Conservation (phyloP, 53 echinoderm and acorn worm species). For the Echinarachnius parma region DNA sequence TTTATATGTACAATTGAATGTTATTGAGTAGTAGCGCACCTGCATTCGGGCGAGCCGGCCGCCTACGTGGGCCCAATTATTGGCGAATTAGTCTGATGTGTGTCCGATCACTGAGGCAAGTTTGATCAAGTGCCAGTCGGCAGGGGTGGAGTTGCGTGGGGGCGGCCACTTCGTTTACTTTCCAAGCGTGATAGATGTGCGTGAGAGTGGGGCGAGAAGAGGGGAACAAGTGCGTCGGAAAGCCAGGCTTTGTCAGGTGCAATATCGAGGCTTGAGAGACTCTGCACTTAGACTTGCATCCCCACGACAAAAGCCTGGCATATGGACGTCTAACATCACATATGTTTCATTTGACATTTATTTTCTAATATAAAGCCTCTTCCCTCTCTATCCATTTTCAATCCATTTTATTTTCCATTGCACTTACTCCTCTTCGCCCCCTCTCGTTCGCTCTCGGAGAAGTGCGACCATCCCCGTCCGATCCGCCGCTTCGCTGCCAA, state of each 20-base stretch:
- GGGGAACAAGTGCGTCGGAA: constrained; percentile 58
- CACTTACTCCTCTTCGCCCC: background rate
- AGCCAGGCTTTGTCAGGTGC: constrained; percentile 65
- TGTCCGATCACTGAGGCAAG: constrained; percentile 92
- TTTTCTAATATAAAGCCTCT: constrained; percentile 37
- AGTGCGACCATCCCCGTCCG: constrained; percentile 13
- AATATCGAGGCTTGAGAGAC: constrained; percentile 55
- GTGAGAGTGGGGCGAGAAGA: constrained; percentile 68
- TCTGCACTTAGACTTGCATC: constrained; percentile 58
- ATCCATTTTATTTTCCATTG: too few species aligned
- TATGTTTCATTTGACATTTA: constrained; percentile 88
- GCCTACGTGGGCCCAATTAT: constrained; percentile 95
- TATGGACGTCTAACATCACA: constrained; percentile 84
- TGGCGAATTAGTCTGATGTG: constrained; percentile 94
- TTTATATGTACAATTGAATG: constrained; percentile 99
- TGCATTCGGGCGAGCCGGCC: constrained; percentile 81
- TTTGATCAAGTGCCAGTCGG: constrained; percentile 79
- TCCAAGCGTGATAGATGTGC: constrained; percentile 87
- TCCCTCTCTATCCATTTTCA: too few species aligned
- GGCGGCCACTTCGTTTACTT: constrained; percentile 96
- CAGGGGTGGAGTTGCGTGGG: constrained; percentile 61
- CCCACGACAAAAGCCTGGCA: constrained; percentile 72
- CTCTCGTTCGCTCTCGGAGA: background rate
- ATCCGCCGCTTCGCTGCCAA: constrained; percentile 36
- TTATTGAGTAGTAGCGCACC: constrained; percentile 96